These are phyloP conservation scores for Caenorhabditis panamensis DNA, from an alignment of 2,888 invertebrate genomes.

Conservation along the genomic window DNA sequence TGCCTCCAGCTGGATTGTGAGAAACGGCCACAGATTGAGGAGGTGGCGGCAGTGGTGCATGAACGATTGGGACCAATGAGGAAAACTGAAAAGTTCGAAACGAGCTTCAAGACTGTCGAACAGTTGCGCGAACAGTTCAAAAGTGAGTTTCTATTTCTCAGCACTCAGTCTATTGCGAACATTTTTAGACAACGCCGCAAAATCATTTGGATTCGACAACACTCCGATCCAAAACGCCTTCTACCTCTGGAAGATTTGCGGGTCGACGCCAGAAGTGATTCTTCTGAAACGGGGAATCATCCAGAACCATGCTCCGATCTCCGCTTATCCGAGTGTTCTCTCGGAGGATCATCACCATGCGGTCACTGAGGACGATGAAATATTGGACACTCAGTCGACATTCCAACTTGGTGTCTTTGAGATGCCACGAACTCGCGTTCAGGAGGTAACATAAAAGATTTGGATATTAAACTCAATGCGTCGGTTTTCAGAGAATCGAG, in stretches of 20 bases:
- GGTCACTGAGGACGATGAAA: slow-evolving; percentile 26
- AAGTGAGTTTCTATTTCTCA: too few species aligned
- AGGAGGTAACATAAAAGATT: slow-evolving; percentile 65
- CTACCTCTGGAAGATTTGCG: slow-evolving; percentile 95
- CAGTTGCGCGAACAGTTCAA: not conserved
- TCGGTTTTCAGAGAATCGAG: slow-evolving; percentile 21
- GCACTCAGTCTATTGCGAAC: too few species aligned
- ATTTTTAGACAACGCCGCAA: not conserved
- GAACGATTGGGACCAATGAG: not conserved
- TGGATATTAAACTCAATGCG: slow-evolving; percentile 6
- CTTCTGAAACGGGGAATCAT: slow-evolving; percentile 93
- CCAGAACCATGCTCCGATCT: slow-evolving; percentile 87
- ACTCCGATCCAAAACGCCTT: slow-evolving; percentile 88
- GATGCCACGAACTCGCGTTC: slow-evolving; percentile 46
- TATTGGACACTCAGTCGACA: slow-evolving; percentile 32
- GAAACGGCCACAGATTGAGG: not conserved
- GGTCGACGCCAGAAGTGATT: slow-evolving; percentile 85
- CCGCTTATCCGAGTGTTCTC: slow-evolving; percentile 82
- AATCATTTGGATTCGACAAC: slow-evolving; percentile 23
- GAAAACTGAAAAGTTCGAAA: not conserved
- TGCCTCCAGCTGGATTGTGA: slow-evolving; percentile 3
- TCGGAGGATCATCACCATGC: slow-evolving; percentile 49
- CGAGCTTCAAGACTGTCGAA: not conserved
- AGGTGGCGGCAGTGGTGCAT: not conserved
- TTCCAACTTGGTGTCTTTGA: slow-evolving; percentile 64